These are phyloP conservation scores for Heliconius congener DNA, from an alignment of 1,140 invertebrate species.

Conservation along the genomic window DNA sequence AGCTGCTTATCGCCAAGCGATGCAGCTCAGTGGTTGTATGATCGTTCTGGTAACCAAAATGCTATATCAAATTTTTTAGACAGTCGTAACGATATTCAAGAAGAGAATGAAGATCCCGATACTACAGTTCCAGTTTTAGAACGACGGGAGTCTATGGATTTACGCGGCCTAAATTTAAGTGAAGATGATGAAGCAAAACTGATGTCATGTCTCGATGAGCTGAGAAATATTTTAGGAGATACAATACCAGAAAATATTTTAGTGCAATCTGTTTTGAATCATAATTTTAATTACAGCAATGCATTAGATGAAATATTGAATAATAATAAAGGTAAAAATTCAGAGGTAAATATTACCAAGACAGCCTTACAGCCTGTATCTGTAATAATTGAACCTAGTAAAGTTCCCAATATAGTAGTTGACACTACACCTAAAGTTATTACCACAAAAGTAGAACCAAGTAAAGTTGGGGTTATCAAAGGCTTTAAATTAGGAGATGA, in stretches of 20 bases:
- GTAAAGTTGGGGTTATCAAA: constrained; percentile 65
- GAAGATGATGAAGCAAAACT: constrained; percentile 88
- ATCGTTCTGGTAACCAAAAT: constrained; percentile 85
- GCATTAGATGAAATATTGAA: constrained; percentile 88
- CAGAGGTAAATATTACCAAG: constrained; percentile 28
- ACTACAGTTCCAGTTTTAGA: constrained; percentile 54
- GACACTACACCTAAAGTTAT: constrained; percentile 68
- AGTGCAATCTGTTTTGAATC: constrained; percentile 75
- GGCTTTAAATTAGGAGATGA: constrained; percentile 76
- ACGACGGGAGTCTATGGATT: constrained; percentile 70
- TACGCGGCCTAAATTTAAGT: constrained; percentile 80
- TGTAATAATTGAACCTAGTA: constrained; percentile 78
- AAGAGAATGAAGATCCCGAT: constrained; percentile 84
- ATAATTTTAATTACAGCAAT: constrained; percentile 87
- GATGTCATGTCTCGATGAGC: constrained; percentile 91
- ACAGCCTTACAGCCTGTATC: constrained; percentile 23
- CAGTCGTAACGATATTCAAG: constrained; percentile 87
- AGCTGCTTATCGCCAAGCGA: constrained; percentile 94
- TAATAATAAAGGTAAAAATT: constrained; percentile 53
- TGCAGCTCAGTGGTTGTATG: constrained; percentile 92
- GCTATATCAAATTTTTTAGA: constrained; percentile 87
- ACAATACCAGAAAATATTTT: constrained; percentile 86
- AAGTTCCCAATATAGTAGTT: constrained; percentile 53
- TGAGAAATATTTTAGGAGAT: constrained; percentile 91
- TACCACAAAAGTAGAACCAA: constrained; percentile 63